A percentile compares a stretch with the other conserved stretches of the same genome.
Evolutionary conservation across 2,113 vertebrate species (phyloP).

Genomic region (Spermophilus dauricus): DNA sequence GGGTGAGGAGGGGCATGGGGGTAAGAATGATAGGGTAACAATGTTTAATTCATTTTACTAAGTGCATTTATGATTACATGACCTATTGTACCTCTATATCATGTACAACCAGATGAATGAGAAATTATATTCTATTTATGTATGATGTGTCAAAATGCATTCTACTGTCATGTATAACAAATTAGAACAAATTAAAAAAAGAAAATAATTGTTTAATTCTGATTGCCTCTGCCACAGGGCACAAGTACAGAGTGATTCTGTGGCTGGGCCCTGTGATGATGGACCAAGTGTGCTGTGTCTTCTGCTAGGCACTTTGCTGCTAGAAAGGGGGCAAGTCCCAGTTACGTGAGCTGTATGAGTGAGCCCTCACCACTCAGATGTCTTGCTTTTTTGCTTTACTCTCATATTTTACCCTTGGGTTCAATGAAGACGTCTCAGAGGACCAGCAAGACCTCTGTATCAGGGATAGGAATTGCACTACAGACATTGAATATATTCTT

Average conservation of each 20-base stretch:
- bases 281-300: not conserved
- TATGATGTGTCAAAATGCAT: too few species aligned
- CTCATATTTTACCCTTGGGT: not conserved
- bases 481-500: not conserved
- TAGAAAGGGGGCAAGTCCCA: not conserved
- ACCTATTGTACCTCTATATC: too few species aligned
- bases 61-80: too few species aligned
- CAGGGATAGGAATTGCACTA: not conserved
- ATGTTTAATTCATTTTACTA: too few species aligned
- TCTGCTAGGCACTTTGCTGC: not conserved
- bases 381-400: conserved; percentile 41
- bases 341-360: not conserved
- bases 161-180: too few species aligned
- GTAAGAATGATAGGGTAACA: too few species aligned
- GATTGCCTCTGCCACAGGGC: not conserved
- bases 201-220: not conserved
- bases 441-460: not conserved
- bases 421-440: not conserved
- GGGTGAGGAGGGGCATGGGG: too few species aligned
- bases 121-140: too few species aligned
- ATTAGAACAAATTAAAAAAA: too few species aligned
- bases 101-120: too few species aligned
- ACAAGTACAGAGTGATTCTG: not conserved
- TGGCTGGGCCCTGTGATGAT: not conserved
- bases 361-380: not conserved